These are phyloP conservation scores for Parauchenoglanis ngamensis DNA, from an alignment of 2,797 vertebrate species.

Conservation along the genomic window DNA sequence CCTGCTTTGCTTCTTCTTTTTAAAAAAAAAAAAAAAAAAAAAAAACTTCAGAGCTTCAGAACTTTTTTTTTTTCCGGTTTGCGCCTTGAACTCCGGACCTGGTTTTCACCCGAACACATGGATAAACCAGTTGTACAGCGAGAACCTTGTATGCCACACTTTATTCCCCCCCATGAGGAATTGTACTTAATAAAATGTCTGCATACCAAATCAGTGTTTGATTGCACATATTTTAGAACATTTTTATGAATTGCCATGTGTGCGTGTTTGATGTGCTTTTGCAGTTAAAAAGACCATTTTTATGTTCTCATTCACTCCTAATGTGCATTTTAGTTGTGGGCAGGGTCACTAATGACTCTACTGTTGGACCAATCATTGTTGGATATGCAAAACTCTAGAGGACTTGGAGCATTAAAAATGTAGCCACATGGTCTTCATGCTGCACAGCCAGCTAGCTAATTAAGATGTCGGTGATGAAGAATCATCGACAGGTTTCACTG, in stretches of 20 bases:
- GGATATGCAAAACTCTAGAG: background rate
- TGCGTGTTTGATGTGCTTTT: background rate
- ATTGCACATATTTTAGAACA: background rate
- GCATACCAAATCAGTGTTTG: constrained; percentile 50
- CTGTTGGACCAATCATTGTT: background rate
- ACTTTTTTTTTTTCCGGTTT: constrained; percentile 41
- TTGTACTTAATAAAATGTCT: constrained; percentile 72
- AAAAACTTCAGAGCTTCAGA: constrained; percentile 16
- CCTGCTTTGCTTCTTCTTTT: constrained; percentile 41
- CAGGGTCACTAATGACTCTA: background rate
- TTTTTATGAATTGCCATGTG: background rate
- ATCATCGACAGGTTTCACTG: background rate
- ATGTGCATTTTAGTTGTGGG: background rate
- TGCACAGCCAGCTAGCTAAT: background rate
- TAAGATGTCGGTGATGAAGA: background rate
- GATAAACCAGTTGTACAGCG: constrained; percentile 66
- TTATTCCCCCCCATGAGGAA: constrained; percentile 71
- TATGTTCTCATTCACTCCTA: background rate
- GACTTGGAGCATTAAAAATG: background rate
- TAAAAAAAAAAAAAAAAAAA: background rate
- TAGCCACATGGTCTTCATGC: background rate
- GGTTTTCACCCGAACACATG: constrained; percentile 32
- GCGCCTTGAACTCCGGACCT: constrained; percentile 15
- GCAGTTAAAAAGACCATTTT: background rate
- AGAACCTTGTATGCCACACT: constrained; percentile 69